Evolutionary conservation across 2,113 vertebrate genomes (phyloP).

Genomic region (Hydrochoerus hydrochaeris): DNA sequence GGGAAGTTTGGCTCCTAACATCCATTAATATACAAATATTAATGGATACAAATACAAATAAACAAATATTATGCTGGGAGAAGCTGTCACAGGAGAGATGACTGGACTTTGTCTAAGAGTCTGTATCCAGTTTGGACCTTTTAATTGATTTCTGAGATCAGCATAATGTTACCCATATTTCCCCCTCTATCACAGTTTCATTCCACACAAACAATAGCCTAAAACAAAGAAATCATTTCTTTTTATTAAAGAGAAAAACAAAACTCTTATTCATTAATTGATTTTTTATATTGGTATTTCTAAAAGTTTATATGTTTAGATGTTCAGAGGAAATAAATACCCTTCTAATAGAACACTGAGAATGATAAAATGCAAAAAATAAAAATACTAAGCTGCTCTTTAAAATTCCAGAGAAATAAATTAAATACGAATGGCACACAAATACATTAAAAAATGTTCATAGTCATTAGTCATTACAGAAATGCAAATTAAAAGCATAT

Average conservation of each 20-base stretch:
- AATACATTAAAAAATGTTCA: too few species aligned
- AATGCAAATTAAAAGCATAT: too few species aligned
- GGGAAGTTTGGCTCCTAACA: not conserved
- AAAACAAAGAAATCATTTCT: not conserved
- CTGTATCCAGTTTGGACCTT: not conserved
- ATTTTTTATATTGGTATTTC: not conserved
- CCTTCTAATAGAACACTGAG: not conserved
- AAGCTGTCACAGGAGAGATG: not conserved
- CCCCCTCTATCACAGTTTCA: not conserved
- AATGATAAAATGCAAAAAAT: too few species aligned
- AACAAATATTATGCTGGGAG: not conserved
- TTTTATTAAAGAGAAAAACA: not conserved
- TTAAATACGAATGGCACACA: too few species aligned
- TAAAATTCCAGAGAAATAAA: too few species aligned
- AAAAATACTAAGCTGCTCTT: too few species aligned
- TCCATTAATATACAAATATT: not conserved
- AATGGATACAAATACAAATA: too few species aligned
- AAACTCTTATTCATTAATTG: not conserved
- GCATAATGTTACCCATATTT: not conserved
- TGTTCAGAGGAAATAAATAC: not conserved
- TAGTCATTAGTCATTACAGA: too few species aligned
- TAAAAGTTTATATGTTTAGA: not conserved
- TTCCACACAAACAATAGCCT: not conserved
- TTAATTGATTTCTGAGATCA: not conserved
- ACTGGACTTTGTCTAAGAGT: not conserved